These are phyloP conservation scores for Parazoanthus swiftii DNA, from an alignment of 92 coral and sea anemone genomes.

Conservation along the genomic window DNA sequence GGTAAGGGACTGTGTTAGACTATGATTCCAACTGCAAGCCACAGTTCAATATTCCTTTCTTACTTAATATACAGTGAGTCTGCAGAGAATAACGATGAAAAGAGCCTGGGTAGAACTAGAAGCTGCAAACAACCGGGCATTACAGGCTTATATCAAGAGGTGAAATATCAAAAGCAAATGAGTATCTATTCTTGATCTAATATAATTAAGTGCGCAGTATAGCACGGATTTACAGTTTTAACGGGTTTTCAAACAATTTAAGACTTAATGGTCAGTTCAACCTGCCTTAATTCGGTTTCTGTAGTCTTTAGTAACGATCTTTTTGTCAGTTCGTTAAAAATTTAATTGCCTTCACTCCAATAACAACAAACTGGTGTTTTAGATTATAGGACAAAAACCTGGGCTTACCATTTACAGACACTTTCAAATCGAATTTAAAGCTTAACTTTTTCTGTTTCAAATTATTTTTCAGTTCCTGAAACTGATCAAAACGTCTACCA, in stretches of 20 bases:
- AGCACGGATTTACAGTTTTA: neutral
- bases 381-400: neutral
- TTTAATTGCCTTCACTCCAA: neutral
- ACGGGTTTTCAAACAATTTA: neutral
- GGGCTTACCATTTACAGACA: neutral
- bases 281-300: neutral
- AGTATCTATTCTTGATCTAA: neutral
- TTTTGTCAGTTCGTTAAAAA: neutral
- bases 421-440: too few species aligned
- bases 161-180: neutral
- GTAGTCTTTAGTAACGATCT: neutral
- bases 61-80: neutral
- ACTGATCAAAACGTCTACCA: too few species aligned
- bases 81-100: neutral
- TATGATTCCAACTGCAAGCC: neutral
- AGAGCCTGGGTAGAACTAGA: neutral
- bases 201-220: neutral
- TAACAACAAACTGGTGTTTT: slow-evolving; percentile 9
- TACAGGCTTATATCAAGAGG: neutral
- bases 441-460: too few species aligned
- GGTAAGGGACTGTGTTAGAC: slow-evolving; percentile 1
- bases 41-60: neutral
- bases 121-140: neutral
- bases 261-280: neutral
- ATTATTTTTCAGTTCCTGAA: too few species aligned